These are phyloP conservation scores for Aradus depressus DNA, from an alignment of 2,888 invertebrate species.

Conservation along the genomic window DNA sequence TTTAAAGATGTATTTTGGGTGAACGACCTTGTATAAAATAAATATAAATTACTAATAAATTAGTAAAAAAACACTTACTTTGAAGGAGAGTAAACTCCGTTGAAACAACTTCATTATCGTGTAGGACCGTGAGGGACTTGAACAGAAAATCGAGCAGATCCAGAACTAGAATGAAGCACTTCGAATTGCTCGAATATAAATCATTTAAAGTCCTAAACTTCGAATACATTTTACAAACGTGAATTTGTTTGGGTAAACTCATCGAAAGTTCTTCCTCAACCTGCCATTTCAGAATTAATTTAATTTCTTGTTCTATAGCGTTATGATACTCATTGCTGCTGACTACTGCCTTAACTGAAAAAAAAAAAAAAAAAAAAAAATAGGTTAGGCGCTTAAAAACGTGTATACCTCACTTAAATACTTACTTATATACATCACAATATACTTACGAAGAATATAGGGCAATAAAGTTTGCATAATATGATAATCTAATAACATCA, in stretches of 20 bases:
- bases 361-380: slow-evolving; percentile 35
- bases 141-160: slow-evolving; percentile 63
- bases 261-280: too few species aligned
- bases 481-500: slow-evolving; percentile 60
- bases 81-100: background rate
- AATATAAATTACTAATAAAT: background rate
- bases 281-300: slow-evolving; percentile 39
- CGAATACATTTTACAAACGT: too few species aligned
- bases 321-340: slow-evolving; percentile 38
- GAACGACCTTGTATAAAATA: background rate
- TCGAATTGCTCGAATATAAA: too few species aligned
- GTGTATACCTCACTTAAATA: background rate
- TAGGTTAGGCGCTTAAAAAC: background rate
- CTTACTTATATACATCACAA: background rate
- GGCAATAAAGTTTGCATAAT: slow-evolving; percentile 64
- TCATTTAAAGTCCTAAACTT: too few species aligned
- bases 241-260: too few species aligned
- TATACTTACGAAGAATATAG: slow-evolving; percentile 46
- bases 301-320: slow-evolving; percentile 45
- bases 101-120: background rate
- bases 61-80: background rate
- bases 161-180: slow-evolving; percentile 42
- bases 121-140: slow-evolving; percentile 34
- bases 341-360: slow-evolving; percentile 39
- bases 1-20: too few species aligned